phyloP scores from a whole-genome alignment of 2,113 vertebrate genomes.

The Amphiprion percula region DNA sequence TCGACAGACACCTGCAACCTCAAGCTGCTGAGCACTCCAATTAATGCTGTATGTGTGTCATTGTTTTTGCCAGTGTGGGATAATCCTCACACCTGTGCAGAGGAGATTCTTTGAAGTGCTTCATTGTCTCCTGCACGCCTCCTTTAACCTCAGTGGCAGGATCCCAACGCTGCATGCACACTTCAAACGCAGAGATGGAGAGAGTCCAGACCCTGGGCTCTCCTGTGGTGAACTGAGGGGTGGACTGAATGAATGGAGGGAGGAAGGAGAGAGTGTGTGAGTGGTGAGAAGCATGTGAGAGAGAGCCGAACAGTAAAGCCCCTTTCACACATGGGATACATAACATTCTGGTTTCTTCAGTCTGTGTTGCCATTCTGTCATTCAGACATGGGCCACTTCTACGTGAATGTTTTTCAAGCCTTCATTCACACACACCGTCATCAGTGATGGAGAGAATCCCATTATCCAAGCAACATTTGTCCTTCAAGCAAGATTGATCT shows the following conservation, averaged over 20 bases:
- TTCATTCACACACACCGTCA: too few relatives aligned
- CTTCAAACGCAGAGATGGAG: slow-evolving; percentile 51
- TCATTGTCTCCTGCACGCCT: slow-evolving; percentile 59
- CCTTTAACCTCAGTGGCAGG: slow-evolving; percentile 35
- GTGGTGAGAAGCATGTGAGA: not conserved
- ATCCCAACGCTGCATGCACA: slow-evolving; percentile 33
- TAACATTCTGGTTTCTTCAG: too few relatives aligned
- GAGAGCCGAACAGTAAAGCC: not conserved
- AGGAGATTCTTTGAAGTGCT: slow-evolving; percentile 70
- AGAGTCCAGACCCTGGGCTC: slow-evolving; percentile 29
- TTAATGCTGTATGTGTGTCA: slow-evolving; percentile 35
- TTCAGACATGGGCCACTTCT: too few relatives aligned
- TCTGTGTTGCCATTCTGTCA: too few relatives aligned
- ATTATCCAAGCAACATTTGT: too few relatives aligned
- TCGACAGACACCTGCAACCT: slow-evolving; percentile 44
- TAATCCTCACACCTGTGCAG: slow-evolving; percentile 67
- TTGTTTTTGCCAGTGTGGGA: slow-evolving; percentile 34
- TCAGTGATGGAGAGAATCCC: too few relatives aligned
- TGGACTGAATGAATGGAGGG: slow-evolving; percentile 1
- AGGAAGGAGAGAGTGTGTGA: not conserved
- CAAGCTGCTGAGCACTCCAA: slow-evolving; percentile 20
- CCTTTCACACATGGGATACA: too few relatives aligned
- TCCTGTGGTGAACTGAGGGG: slow-evolving; percentile 35
- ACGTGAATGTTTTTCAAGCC: too few relatives aligned
- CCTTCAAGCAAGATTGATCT: too few relatives aligned